These are phyloP conservation scores for Cichlasoma orientale DNA, from an alignment of 2,797 vertebrate genomes.

Conservation along the genomic window DNA sequence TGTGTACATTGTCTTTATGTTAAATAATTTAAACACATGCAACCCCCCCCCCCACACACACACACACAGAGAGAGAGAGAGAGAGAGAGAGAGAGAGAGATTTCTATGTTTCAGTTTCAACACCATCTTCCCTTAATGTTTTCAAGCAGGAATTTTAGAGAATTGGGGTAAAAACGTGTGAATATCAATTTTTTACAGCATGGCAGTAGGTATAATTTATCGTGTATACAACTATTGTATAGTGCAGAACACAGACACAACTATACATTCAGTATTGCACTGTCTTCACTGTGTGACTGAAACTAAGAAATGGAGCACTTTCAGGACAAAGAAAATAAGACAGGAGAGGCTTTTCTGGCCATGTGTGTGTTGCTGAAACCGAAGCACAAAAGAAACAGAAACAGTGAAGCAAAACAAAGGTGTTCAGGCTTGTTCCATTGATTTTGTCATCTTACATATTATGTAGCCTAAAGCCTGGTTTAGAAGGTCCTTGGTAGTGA, in stretches of 20 bases:
- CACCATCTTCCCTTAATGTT: too few relatives aligned
- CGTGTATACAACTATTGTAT: background rate
- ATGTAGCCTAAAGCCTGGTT: background rate
- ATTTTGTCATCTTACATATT: slow-evolving; percentile 1
- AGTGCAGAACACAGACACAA: background rate
- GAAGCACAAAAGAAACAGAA: background rate
- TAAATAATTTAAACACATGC: too few relatives aligned
- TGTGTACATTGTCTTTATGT: too few relatives aligned
- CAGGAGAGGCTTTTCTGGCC: background rate
- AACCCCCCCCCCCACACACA: too few relatives aligned
- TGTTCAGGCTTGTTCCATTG: background rate
- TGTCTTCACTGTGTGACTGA: background rate
- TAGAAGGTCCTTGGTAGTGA: background rate
- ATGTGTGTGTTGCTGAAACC: background rate
- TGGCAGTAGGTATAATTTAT: background rate
- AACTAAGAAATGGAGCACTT: background rate
- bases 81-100: too few relatives aligned
- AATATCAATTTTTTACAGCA: background rate
- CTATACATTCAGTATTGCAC: background rate
- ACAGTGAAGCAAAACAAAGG: background rate
- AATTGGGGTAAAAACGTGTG: background rate
- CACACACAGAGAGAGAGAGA: too few relatives aligned
- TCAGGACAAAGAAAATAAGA: background rate
- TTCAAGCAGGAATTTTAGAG: background rate
- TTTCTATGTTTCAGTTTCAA: too few relatives aligned